Evolutionary conservation across 2,797 vertebrate species (phyloP), one percentile per base, ranked within the genome.

Genomic region (Ambastaia sidthimunki): DNA sequence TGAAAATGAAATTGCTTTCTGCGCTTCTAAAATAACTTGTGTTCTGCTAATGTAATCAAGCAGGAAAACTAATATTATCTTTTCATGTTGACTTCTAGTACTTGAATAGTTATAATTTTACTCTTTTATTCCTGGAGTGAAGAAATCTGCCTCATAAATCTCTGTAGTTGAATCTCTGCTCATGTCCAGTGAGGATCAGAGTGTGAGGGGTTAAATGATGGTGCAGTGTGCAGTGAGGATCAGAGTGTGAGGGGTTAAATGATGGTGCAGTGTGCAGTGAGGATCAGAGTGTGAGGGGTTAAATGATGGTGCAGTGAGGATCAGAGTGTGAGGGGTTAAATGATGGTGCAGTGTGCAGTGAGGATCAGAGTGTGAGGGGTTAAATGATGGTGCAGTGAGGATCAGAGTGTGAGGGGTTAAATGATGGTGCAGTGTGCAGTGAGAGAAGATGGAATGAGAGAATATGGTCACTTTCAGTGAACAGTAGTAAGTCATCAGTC

Each of bases 401-500:
- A 75, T 41, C 55, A 71, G 74, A 52, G 65, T 55, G n/a, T 67
- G 67, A 62, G 25, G 59, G 16, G 60, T 63, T 63, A 37, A 63
- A 10, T 71, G 62, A 80, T 71, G 71, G 71, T 68, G 74, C 76
- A 52, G 79, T 47, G 76, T 75, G 68, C 28, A 37, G 55, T 62
- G 57, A 44, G 4, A 12, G 18, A 72, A 71, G 80, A 84, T 80
- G 80, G 71, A 76, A 54, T 11, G 31, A 68, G 72, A 74, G 74
- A 92, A 93, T 93, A 90, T 85, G 88, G 90, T 90, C 89, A 89
- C 91, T 93, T 93, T 94, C 88, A 90, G 88, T 85, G 90, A 92
- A 90, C 89, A 91, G 90, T 89, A 88, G 91, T 93, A 94, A 94
- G 94, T 94, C 91, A 93, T 94, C 92, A 93, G 91, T 92, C 92